Evolutionary conservation across 2,113 vertebrate species (phyloP), one percentile per base, ranked within the genome.

Genomic region (Marcusenius ussheri): DNA sequence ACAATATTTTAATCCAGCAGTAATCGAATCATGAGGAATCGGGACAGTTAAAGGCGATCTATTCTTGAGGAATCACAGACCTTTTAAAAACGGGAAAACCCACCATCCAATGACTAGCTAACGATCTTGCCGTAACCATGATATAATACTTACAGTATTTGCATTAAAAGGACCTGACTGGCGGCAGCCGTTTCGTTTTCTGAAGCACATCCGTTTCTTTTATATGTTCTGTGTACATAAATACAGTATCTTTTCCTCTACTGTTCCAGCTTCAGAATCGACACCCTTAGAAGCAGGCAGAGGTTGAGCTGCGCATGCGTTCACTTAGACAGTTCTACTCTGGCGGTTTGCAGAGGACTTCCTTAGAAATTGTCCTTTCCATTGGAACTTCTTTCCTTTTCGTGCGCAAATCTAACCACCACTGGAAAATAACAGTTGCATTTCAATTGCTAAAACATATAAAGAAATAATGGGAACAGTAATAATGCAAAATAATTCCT

Each of bases 131-230:
- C 77, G 17, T 86, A 85, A 90, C 90, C 88, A 84, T 88, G 11
- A 51, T 88, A 88, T 87, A 74, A 92, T 96, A 96, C 96, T 96
- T 93, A 97, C 96, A 92, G 95, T 95, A 92, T 94, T 92, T 93
- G 95, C 97, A 96, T 96, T 92, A 95, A 95, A 93, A 86, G 93
- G 93, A 93, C 94, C 95, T 93, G 93, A 92, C 92, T 95, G 95
- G 90, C 94, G 95, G 93, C 93, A 94, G 94, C 95, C 95, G 94
- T 95, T 93, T 91, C 94, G 94, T 93, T 95, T 95, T 94, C 95
- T 93, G 93, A 95, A 95, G 93, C 96, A 96, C 96, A 96, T 97
- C 96, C 96, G 96, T 93, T 93, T 94, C 90, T 93, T 92, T 89
- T 87, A n/a, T 88, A 90, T 80, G 27, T 91, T 91, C 90, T 88